Percentiles rank a stretch among this genome's conserved stretches.
phyloP scores from a whole-genome alignment of 1,140 invertebrate species.

The Eulimnadia texana region DNA sequence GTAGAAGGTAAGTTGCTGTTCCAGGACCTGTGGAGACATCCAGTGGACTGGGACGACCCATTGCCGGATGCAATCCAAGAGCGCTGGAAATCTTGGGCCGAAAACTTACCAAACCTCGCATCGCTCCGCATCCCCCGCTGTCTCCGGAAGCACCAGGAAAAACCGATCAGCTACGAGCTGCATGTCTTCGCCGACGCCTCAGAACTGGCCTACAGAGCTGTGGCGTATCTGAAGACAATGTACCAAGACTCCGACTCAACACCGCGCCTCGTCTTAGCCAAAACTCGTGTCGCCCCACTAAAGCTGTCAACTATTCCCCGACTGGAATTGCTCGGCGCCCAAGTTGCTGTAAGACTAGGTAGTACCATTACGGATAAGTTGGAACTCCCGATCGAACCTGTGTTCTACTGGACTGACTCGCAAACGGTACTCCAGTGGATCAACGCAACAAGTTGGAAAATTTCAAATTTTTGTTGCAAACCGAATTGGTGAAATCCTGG shows the following conservation, averaged over 20 bases:
- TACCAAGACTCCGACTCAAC: neutral
- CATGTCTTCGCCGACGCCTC: slow-evolving; percentile 1
- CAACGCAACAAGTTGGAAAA: neutral
- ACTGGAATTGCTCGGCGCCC: slow-evolving; percentile 13
- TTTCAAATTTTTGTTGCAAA: slow-evolving; percentile 5
- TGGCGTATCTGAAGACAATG: neutral
- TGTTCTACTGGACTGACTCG: slow-evolving; percentile 15
- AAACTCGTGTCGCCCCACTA: slow-evolving; percentile 13
- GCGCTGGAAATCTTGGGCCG: neutral
- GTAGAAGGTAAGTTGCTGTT: slow-evolving; percentile 9
- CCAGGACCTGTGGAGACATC: slow-evolving; percentile 10
- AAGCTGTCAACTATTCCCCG: slow-evolving; percentile 13
- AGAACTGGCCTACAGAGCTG: neutral
- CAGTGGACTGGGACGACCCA: neutral
- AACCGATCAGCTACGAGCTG: neutral
- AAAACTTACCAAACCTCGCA: neutral
- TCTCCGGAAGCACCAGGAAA: neutral
- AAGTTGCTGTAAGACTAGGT: slow-evolving; percentile 7
- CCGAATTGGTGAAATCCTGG: slow-evolving; percentile 11
- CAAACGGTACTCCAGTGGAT: slow-evolving; percentile 16
- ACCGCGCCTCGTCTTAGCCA: neutral
- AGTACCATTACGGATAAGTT: neutral
- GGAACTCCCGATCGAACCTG: neutral
- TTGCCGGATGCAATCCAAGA: neutral
- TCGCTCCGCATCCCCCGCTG: neutral